Evolutionary conservation across 1,140 invertebrate genomes (phyloP), one percentile per base, ranked within the genome.

Genomic region (Tribolium castaneum): DNA sequence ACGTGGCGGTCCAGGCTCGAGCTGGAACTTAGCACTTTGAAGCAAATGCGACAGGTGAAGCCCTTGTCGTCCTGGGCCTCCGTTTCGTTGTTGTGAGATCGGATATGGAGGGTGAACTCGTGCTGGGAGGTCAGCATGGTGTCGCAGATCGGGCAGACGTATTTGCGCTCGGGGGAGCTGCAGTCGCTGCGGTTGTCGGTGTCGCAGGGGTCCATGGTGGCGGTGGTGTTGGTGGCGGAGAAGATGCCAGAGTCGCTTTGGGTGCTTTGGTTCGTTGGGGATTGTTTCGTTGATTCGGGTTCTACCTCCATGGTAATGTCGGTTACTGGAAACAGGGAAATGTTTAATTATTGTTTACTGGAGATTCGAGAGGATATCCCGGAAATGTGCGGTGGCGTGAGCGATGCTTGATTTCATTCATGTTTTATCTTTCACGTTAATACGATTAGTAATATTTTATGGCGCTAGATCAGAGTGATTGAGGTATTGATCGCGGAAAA

Each of bases 1-100:
- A 94, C 90, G 87, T 95, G 94, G 0, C 93, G 88, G 81, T 95
- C 93, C 80, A 94, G 85, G 45, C 94, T 95, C 77, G 92, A 94
- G 59, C 93, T 91, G 0, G 94, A 96, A 82, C 93, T 94, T 3
- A 96, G 87, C 75, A 89, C 88, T 86, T 89, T 90, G 30, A 82
- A 86, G 84, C 89, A 90, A 54, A 90, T 90, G 51, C 87, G 84
- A 80, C 89, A 90, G 39, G 85, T 87, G 83, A 87, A 90, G 66
- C 87, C 87, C 71, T 89, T 88, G n/a, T 87, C 86, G 51, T 87
- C 87, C 45, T 88, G 87, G 54, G 75, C 80, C 54, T 85, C 82
- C 9, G 70, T 62, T 59, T 88, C 86, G 80, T 89, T 89, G 81
- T 92, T 92, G 85, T 92, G 92, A 72, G 88, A 90, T 22, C 92